These are phyloP conservation scores for Agonum fuliginosum DNA, from an alignment of 2,888 invertebrate genomes.

Conservation along the genomic window DNA sequence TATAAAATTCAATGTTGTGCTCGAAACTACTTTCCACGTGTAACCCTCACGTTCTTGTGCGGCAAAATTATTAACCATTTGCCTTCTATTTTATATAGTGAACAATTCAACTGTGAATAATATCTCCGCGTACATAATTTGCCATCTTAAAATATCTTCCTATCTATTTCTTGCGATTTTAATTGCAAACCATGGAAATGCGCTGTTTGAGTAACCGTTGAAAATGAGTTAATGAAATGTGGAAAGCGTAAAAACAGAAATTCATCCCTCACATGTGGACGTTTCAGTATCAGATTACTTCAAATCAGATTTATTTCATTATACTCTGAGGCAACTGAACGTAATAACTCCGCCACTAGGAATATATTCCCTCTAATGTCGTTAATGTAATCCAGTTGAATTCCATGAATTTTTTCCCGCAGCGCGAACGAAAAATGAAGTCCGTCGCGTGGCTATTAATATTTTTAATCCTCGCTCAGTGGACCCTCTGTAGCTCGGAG, in stretches of 20 bases:
- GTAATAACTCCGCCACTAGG: conserved; percentile 19
- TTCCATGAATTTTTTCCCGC: conserved; percentile 43
- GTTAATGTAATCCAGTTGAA: conserved; percentile 41
- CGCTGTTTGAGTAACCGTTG: no score
- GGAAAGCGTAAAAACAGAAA: background rate
- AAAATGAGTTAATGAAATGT: background rate
- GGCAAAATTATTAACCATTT: no score
- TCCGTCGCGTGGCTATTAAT: conserved; percentile 33
- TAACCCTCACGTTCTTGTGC: no score
- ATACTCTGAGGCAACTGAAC: background rate
- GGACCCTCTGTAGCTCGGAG: background rate
- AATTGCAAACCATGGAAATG: no score
- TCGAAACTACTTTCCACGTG: no score
- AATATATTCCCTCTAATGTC: conserved; percentile 24
- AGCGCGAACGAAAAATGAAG: conserved; percentile 39
- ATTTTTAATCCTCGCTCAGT: conserved; percentile 43
- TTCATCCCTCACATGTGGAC: background rate
- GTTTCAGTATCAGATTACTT: conserved; percentile 8
- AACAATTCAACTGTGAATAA: no score
- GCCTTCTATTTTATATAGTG: no score
- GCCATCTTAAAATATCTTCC: no score
- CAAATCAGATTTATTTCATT: conserved; percentile 14
- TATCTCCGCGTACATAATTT: no score
- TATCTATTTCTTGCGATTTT: no score
- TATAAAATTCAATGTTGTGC: no score